phyloP scores from a whole-genome alignment of 1,140 invertebrate genomes.

The Trialeurodes vaporariorum region DNA sequence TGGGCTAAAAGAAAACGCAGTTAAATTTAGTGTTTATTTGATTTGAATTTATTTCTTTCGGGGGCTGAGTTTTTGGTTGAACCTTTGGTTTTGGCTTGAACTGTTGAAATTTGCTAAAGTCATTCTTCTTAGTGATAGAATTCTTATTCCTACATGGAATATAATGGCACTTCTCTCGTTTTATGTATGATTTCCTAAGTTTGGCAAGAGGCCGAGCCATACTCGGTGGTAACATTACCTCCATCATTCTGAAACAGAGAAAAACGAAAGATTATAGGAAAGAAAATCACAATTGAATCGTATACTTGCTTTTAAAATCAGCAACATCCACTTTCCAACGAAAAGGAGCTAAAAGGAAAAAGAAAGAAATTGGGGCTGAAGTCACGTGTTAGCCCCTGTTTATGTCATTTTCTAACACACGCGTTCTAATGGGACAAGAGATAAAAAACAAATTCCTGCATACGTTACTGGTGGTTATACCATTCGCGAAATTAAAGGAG shows the following conservation, averaged over 20 bases:
- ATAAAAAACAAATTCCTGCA: no score
- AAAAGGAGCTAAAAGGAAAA: no score
- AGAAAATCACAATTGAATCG: no score
- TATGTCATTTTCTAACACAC: no score
- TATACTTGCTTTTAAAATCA: no score
- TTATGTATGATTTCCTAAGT: conserved; percentile 17
- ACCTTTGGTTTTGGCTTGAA: background rate
- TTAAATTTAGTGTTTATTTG: background rate
- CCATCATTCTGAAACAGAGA: conserved; percentile 20
- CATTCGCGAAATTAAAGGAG: no score
- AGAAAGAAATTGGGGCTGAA: no score
- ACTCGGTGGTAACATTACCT: conserved; percentile 20
- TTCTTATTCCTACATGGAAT: conserved; percentile 20
- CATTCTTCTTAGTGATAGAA: conserved; percentile 2
- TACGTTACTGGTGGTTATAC: no score
- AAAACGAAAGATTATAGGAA: no score
- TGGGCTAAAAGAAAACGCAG: background rate
- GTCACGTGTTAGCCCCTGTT: no score
- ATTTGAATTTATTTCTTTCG: background rate
- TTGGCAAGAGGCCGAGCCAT: conserved; percentile 22
- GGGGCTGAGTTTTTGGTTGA: background rate
- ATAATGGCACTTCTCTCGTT: conserved; percentile 21
- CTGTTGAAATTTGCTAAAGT: background rate
- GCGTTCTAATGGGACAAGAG: no score
- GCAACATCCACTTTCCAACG: no score